phyloP scores from a whole-genome alignment of 2,113 vertebrate species.

The Petaurus breviceps region DNA sequence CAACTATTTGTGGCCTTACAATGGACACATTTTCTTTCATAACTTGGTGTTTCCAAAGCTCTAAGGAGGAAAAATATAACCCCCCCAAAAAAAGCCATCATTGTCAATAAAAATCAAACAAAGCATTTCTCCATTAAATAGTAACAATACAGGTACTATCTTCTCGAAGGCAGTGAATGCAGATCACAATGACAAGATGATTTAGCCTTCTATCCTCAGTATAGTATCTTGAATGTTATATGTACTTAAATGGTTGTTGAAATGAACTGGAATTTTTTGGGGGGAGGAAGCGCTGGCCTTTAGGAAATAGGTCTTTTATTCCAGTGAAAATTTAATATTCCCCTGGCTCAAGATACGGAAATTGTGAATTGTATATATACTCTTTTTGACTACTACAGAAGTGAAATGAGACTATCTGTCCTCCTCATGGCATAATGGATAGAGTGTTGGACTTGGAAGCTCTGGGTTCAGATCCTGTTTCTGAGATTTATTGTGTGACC shows the following conservation, averaged over 20 bases:
- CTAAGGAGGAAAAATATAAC: slow-evolving; percentile 61
- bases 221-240: background rate
- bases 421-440: no score
- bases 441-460: no score
- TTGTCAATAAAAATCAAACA: background rate
- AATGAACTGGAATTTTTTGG: background rate
- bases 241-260: background rate
- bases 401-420: no score
- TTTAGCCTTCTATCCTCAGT: background rate
- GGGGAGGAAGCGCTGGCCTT: no score
- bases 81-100: background rate
- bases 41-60: slow-evolving; percentile 84
- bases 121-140: background rate
- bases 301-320: no score
- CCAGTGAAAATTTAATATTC: no score
- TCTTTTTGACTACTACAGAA: no score
- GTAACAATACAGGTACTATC: background rate
- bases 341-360: no score
- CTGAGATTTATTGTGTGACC: background rate
- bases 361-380: no score
- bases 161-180: background rate
- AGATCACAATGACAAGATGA: background rate
- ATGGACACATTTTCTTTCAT: slow-evolving; percentile 84
- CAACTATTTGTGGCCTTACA: slow-evolving; percentile 80
- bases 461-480: no score